Evolutionary conservation across 2,113 vertebrate species (phyloP).

Genomic region (Nymphicus hollandicus): DNA sequence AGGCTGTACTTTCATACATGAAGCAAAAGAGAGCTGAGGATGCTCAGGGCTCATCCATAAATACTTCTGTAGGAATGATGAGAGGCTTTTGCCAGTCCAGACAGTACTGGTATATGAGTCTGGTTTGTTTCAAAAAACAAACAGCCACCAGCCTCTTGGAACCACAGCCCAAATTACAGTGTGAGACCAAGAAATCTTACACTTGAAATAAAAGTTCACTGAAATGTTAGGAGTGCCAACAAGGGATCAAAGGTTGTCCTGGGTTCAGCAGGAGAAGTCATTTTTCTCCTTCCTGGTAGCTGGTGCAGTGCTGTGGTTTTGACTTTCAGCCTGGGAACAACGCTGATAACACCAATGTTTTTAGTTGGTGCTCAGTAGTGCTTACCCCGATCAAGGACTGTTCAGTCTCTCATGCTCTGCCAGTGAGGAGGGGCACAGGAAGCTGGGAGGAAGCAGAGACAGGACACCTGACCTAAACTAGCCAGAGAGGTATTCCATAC

Average conservation of each 20-base stretch:
- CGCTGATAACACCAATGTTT: fast-evolving
- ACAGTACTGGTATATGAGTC: not conserved
- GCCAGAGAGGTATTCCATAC: too few relatives aligned
- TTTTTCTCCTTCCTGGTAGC: not conserved
- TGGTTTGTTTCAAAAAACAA: not conserved
- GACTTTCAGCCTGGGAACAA: not conserved
- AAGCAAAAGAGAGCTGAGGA: not conserved
- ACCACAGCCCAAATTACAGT: not conserved
- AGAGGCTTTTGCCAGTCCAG: not conserved
- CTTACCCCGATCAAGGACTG: not conserved
- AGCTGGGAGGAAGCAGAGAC: too few relatives aligned
- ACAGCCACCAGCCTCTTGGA: not conserved
- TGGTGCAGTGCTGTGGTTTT: not conserved
- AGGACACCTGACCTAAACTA: too few relatives aligned
- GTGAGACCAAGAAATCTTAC: not conserved
- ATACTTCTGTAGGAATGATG: not conserved
- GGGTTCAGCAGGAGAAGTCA: not conserved
- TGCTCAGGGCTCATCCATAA: not conserved
- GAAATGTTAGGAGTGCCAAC: not conserved
- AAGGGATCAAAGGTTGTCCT: not conserved
- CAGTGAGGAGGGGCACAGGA: not conserved
- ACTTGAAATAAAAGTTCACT: not conserved
- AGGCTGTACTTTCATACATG: not conserved
- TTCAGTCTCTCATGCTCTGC: not conserved
- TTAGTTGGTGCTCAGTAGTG: not conserved